Base-by-base conservation (phyloP, 2,797 vertebrate genomes). In the Clarias fuscus region DNA sequence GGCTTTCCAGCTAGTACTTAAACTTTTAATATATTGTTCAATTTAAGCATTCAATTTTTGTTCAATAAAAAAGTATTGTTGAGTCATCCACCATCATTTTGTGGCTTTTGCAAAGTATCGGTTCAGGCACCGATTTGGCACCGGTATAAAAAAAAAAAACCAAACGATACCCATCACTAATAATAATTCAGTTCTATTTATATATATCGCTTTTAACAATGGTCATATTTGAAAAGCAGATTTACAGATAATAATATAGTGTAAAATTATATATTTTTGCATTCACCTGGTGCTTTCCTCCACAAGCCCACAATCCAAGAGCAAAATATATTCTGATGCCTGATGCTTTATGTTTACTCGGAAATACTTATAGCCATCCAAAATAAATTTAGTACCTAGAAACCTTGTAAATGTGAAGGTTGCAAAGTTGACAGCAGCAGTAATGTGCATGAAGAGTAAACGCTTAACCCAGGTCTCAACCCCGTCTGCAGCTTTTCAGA, bases 391-490 rank as follows among this genome's bases (percentile, higher is more conserved):
- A 61, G 18, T 30, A 78, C 30, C 76, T 61, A 33, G 22, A 64
- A 65, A 80, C 20, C 40, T 37, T 58, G 11, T 62, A 43, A 77
- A 27, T 48, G n/a, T 40, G 3, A 53, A 53, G 24, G n/a, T 72
- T 15, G 5, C 24, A 62, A 62, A 37, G 13, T 79, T 79, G 77
- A 78, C 62, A 67, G 33, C 65, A 30, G 61, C 24, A 80, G 10
- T 61, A 24, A 64, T 67, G 72, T 56, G 5, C 14, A 56, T 27
- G 65, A 30, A 53, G 58, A 22, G 24, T 61, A 24, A 20, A 18
- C 30, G 18, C 59, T 80, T 71, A 85, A 85, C 67, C 43, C 30
- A 24, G 75, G 75, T 78, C 64, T 59, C 24, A 48, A 84, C 62
- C 64, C 62, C 2, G 33, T 68, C 48, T 76, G 64, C 30, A 27